Base-by-base conservation (phyloP, 2,888 invertebrate genomes). In the Notocelia uddmanniana region DNA sequence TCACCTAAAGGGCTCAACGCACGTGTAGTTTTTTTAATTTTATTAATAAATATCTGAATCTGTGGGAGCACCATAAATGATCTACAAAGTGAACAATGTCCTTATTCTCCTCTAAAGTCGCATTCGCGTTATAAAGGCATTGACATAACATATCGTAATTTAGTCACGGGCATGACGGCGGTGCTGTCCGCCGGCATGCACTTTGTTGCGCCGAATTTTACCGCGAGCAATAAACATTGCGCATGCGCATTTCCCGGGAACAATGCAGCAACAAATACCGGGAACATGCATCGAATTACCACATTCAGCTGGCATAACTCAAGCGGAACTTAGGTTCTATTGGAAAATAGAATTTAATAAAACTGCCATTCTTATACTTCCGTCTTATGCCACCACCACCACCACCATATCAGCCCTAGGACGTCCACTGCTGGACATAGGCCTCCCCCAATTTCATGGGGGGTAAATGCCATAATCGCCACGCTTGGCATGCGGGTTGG, bases 241-340 rank as follows among this genome's bases (percentile, higher is more conserved):
- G 57, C 57, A 0, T 11, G 57, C 57, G 34, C 57, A 11, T 18
- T 58, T 58, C 58, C 34, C 58, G 58, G 58, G 19, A 37, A 58
- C 21, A 37, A 58, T 58, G 6, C 37, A 2, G 21, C 55, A 13
- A 26, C 11, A 1, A 3, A 15, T 58, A 31, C 57, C 18, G 10
- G 18, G 34, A 58, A 34, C 19, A 10, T 3, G 2, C 13, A 34
- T 55, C 54, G 15, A 23, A 55, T 55, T 23, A 55, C 26, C n/a
- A 2, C 15, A 50, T 50, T 26, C 55, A 1, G 26, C 26, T 19
- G 3, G 19, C 50, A 19, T 18, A 48, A 10, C 26, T 52, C 18
- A 19, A 21, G 21, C 21, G 52, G 21, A 13, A 54, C 21, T 21
- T 54, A 23, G 13, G 13, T n/a, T 45, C 45, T n/a, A n/a, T 45